Conservation (phyloP, 2,113 vertebrate genomes). For the Smithornis capensis region DNA sequence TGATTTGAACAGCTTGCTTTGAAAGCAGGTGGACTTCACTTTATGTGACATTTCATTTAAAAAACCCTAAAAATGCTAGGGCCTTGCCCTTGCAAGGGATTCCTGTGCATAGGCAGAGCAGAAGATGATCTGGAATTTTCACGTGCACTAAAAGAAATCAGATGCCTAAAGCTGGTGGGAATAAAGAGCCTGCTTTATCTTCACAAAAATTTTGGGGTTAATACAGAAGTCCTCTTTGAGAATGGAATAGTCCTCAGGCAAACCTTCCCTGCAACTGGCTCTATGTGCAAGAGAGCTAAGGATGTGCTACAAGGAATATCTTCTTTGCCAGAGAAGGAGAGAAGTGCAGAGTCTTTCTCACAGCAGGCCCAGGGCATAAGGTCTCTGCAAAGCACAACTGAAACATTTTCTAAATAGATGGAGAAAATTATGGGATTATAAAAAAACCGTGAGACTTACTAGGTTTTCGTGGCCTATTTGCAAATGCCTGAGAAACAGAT, state of each 20-base stretch:
- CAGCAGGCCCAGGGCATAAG: neutral
- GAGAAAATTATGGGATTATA: neutral
- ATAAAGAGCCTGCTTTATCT: neutral
- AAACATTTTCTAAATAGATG: neutral
- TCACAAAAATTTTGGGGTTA: neutral
- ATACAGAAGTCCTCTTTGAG: neutral
- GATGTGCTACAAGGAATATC: neutral
- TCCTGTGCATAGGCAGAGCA: neutral
- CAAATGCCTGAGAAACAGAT: neutral
- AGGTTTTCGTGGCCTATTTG: constrained; percentile 27
- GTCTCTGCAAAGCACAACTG: neutral
- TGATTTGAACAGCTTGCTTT: constrained; percentile 23
- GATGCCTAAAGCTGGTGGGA: neutral
- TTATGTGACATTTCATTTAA: neutral
- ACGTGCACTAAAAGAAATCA: neutral
- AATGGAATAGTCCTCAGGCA: neutral
- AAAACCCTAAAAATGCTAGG: neutral
- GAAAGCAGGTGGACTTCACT: neutral
- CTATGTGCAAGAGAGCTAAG: neutral
- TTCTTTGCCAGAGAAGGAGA: neutral
- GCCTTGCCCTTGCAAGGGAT: neutral
- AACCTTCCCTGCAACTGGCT: neutral
- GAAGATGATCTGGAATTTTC: neutral
- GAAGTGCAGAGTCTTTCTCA: neutral
- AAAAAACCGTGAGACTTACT: neutral